Conservation (phyloP, 2,113 vertebrate genomes). For the Platysteira castanea region DNA sequence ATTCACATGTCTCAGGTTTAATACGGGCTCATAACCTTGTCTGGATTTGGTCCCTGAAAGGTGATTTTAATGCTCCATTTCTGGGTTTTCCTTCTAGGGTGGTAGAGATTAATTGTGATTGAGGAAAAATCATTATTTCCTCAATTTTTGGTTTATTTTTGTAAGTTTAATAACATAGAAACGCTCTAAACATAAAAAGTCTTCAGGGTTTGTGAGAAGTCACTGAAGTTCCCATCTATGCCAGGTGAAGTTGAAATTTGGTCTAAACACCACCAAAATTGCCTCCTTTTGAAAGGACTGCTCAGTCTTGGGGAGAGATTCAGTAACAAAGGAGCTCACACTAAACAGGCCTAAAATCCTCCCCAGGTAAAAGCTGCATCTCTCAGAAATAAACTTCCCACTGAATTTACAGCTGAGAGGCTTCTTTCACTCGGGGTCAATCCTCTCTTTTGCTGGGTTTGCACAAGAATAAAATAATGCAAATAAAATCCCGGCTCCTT, state of each 20-base stretch:
- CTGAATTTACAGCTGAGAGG: neutral
- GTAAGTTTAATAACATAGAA: rapidly evolving
- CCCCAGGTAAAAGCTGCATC: neutral
- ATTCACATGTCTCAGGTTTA: neutral
- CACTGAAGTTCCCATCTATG: neutral
- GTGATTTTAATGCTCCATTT: neutral
- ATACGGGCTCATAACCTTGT: neutral
- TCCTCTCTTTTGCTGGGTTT: constrained; percentile 25
- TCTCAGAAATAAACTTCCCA: neutral
- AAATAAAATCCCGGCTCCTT: constrained; percentile 12
- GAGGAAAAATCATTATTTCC: neutral
- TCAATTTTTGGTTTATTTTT: neutral
- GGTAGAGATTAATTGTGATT: neutral
- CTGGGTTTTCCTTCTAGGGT: neutral
- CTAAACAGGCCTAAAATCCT: neutral
- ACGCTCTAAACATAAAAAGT: neutral
- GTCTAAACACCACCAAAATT: neutral
- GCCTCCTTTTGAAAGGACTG: neutral
- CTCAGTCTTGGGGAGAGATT: neutral
- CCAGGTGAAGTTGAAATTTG: neutral
- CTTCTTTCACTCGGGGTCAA: neutral
- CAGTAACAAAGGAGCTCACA: neutral
- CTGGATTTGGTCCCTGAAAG: neutral
- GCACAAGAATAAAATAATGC: constrained; percentile 22
- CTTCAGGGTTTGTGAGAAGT: neutral